Base-by-base conservation (phyloP, 2,797 vertebrate genomes). In the Lerista edwardsae region DNA sequence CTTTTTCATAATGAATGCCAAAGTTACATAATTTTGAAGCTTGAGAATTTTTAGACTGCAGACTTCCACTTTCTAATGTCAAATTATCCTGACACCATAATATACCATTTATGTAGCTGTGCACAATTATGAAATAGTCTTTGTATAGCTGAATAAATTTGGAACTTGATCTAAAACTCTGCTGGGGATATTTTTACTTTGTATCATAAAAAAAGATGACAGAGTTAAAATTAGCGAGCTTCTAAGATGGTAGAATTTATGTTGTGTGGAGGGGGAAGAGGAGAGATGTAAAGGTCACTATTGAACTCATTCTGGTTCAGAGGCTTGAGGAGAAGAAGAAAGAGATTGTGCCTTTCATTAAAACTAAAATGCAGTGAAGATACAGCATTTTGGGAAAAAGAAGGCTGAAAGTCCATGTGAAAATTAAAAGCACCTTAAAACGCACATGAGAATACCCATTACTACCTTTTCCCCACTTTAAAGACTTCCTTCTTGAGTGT, bases 181-280 rank as follows among this genome's bases (percentile, higher is more conserved):
- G 87, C 75, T 39, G 75, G 39, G 74, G 25, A 67, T 89, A 80
- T 85, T 91, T 84, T 85, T 75, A 59, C 79, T 51, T 68, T 80
- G 72, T 75, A 61, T 64, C 72, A 80, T 80, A 34, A 73, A 85
- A 44, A 55, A 36, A 84, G 34, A 65, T 88, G 88, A 80, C 65
- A 89, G 74, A 1, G 0, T 86, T 90, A 59, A 74, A 71, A 79
- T 80, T 83, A 69, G 65, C 34, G 80, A 77, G 73, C 0, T 0
- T 14, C 2, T 83, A 79, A 74, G 79, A 57, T 69, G 74, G 84
- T 59, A n/a, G 64, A 75, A 84, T 79, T 82, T 80, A 79, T 82
- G 83, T 21, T 0, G 0, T 89, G 89, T 85, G 75, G 86, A 65
- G 83, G 75, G 68, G 75, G 69, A 34, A 79, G 39, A 65, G 57